Percentiles rank a stretch among this genome's conserved stretches.
Conservation (phyloP, 2,888 invertebrate genomes). For the Watsonalla cultraria region DNA sequence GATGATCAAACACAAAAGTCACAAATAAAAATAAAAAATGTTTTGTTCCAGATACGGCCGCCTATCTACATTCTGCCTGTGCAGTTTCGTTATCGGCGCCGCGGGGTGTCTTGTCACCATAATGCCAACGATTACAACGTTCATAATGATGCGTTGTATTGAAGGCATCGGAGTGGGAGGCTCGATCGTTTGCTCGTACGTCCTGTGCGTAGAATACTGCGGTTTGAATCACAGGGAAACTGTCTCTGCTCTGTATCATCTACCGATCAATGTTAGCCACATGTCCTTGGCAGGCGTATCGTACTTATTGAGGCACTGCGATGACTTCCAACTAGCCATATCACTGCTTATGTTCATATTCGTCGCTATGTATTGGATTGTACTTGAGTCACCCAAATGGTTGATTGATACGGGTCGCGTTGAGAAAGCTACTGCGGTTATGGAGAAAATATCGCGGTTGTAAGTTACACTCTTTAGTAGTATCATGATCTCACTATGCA, state of each 20-base stretch:
- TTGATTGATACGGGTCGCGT: constrained; percentile 45
- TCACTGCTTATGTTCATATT: constrained; percentile 51
- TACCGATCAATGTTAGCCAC: constrained; percentile 56
- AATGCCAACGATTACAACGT: constrained; percentile 41
- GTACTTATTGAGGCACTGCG: constrained; percentile 47
- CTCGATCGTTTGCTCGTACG: constrained; percentile 52
- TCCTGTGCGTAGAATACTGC: constrained; percentile 53
- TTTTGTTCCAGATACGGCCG: constrained; percentile 49
- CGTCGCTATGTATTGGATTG: constrained; percentile 30
- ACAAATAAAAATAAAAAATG: not conserved
- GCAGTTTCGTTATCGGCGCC: constrained; percentile 32
- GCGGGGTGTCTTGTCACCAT: constrained; percentile 41
- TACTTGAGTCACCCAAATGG: constrained; percentile 63
- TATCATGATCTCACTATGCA: not conserved
- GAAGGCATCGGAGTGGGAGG: constrained; percentile 59
- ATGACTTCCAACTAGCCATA: constrained; percentile 46
- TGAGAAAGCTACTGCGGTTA: constrained; percentile 36
- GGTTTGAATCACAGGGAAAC: constrained; percentile 44
- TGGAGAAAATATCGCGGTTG: constrained; percentile 49
- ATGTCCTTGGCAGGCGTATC: constrained; percentile 48
- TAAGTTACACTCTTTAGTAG: constrained; percentile 29
- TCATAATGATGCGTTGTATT: constrained; percentile 44
- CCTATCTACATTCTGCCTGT: constrained; percentile 30
- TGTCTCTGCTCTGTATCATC: constrained; percentile 48
- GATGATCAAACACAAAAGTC: too few species aligned